Percentiles rank a stretch among this genome's conserved stretches.
phyloP scores from a whole-genome alignment of 2,888 invertebrate species.

The Seira sanloemensis region DNA sequence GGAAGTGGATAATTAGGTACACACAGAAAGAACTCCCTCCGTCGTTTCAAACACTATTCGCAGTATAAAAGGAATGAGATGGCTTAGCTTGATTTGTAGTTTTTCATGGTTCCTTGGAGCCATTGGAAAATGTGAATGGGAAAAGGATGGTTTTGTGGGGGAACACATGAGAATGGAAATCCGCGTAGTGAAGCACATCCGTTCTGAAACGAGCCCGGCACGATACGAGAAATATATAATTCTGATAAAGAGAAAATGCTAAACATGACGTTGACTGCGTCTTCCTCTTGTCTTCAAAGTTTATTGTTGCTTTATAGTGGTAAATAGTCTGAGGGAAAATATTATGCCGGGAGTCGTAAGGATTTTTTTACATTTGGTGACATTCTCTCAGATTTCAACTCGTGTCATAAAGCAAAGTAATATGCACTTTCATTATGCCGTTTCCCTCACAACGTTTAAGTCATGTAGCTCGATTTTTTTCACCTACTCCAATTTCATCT shows the following conservation, averaged over 20 bases:
- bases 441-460: too few relatives aligned
- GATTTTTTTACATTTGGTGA: too few relatives aligned
- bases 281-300: too few relatives aligned
- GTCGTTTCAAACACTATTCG: neutral
- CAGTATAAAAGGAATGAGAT: neutral
- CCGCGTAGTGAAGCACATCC: constrained; percentile 31
- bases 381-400: too few relatives aligned
- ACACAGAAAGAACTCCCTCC: too few relatives aligned
- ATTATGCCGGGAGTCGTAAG: too few relatives aligned
- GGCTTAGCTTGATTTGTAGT: neutral
- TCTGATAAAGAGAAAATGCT: neutral
- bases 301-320: too few relatives aligned
- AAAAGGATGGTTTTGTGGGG: neutral
- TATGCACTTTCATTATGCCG: too few relatives aligned
- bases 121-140: neutral
- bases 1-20: neutral
- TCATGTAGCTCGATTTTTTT: too few relatives aligned
- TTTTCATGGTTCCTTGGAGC: too few relatives aligned
- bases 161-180: constrained; percentile 21
- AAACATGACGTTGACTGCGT: neutral
- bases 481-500: too few relatives aligned
- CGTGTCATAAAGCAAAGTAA: neutral
- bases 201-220: neutral
- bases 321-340: too few relatives aligned
- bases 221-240: neutral